A percentile compares a stretch with the other conserved stretches of the same genome.
phyloP scores from a whole-genome alignment of 2,113 vertebrate genomes.

The Arenaria interpres region DNA sequence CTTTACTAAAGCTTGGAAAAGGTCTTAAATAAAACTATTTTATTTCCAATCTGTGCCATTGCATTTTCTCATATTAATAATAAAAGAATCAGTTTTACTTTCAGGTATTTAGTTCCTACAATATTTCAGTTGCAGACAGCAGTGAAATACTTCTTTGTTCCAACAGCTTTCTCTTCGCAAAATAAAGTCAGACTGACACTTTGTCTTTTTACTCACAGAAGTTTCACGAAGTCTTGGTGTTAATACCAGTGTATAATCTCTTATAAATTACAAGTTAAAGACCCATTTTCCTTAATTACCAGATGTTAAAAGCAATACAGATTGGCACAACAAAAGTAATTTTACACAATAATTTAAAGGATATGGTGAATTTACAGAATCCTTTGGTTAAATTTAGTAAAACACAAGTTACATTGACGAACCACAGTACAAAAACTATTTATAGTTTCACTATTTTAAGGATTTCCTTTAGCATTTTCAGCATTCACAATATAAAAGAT shows the following conservation, averaged over 20 bases:
- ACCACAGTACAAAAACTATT: neutral
- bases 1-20: neutral
- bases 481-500: neutral
- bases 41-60: neutral
- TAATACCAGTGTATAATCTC: neutral
- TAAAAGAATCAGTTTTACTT: neutral
- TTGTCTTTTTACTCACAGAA: neutral
- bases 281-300: neutral
- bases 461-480: neutral
- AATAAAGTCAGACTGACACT: neutral
- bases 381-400: neutral
- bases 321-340: neutral
- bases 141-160: neutral
- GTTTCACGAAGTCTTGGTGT: neutral
- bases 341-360: neutral
- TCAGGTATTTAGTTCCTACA: neutral
- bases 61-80: neutral
- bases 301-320: neutral
- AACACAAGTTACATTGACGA: neutral
- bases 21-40: neutral
- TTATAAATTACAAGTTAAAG: neutral
- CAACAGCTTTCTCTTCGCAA: neutral
- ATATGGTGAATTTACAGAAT: neutral
- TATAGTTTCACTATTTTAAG: neutral
- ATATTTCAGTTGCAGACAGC: neutral